These are phyloP conservation scores for Limnephilus lunatus DNA, from an alignment of 2,888 invertebrate species.

Conservation along the genomic window DNA sequence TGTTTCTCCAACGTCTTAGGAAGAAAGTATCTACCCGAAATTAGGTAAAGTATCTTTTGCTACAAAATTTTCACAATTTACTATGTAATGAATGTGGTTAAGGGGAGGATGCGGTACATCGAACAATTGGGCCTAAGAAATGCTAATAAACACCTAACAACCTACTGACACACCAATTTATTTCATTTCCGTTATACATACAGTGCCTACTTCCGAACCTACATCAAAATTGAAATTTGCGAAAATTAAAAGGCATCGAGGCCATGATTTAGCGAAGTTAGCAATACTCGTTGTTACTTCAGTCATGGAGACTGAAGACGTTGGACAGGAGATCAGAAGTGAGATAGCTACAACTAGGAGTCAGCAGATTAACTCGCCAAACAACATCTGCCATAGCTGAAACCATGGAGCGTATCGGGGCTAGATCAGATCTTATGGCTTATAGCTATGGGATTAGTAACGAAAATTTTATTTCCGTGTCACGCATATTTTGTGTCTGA, in stretches of 20 bases:
- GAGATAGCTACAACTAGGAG: not conserved
- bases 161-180: not conserved
- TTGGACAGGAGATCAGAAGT: not conserved
- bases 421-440: conserved; percentile 17
- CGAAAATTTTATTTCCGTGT: not conserved
- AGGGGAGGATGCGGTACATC: not conserved
- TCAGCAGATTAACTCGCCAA: not conserved
- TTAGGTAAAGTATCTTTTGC: too few relatives aligned
- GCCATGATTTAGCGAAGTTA: not conserved
- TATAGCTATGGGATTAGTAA: not conserved
- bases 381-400: not conserved
- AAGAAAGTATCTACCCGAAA: not conserved
- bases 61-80: not conserved
- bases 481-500: not conserved
- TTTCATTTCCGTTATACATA: not conserved
- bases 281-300: not conserved
- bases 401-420: not conserved
- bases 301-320: not conserved
- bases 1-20: not conserved
- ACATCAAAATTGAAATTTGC: not conserved
- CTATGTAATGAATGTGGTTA: not conserved
- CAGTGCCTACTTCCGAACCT: not conserved
- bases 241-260: not conserved
- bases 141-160: not conserved
- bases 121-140: not conserved